phyloP scores from a whole-genome alignment of 2,113 vertebrate species.

The Prionailurus bengalensis region DNA sequence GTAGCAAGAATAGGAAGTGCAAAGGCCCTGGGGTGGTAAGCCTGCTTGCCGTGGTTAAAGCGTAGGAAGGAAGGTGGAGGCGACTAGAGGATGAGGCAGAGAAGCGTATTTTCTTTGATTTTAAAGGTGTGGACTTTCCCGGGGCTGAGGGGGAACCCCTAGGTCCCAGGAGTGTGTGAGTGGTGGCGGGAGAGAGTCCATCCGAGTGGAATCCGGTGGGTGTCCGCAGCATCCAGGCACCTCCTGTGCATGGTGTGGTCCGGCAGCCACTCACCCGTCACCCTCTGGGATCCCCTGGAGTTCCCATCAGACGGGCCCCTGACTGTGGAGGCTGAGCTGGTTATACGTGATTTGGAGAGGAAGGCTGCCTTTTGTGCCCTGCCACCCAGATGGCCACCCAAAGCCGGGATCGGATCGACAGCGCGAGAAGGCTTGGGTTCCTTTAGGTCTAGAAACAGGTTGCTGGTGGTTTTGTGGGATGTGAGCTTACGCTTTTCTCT shows the following conservation, averaged over 20 bases:
- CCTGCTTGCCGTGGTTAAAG: rapidly evolving
- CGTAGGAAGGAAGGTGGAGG: not conserved
- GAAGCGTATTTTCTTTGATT: not conserved
- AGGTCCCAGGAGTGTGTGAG: not conserved
- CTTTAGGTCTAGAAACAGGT: not conserved
- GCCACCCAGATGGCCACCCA: not conserved
- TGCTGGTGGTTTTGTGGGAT: not conserved
- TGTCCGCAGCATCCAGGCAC: rapidly evolving
- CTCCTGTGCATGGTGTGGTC: not conserved
- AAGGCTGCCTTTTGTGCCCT: not conserved
- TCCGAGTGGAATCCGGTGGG: not conserved
- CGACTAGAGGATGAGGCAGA: not conserved
- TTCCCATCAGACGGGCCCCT: not conserved
- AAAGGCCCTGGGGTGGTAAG: not conserved
- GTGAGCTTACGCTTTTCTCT: not conserved
- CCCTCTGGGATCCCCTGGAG: not conserved
- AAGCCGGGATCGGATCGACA: not conserved
- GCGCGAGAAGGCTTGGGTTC: not conserved
- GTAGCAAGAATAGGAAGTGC: not conserved
- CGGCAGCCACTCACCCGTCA: not conserved
- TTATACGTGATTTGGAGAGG: not conserved
- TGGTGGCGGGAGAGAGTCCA: not conserved
- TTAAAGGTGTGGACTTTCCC: not conserved
- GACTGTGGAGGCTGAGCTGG: not conserved
- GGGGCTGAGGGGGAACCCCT: not conserved